Evolutionary conservation across 2,888 invertebrate genomes (phyloP).

Genomic region (Microctonus aethiopoides): DNA sequence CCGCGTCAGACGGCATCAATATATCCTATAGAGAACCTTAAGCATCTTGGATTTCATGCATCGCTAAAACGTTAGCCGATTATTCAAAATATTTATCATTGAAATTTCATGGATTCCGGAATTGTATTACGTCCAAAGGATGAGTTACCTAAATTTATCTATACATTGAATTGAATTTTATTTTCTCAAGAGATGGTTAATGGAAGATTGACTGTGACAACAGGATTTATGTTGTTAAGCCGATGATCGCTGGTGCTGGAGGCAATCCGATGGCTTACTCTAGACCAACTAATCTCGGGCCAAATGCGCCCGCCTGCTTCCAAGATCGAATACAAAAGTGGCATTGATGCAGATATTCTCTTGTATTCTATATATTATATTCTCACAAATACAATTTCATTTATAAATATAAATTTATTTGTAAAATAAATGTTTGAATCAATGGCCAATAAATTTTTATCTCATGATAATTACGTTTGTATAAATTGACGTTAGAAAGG

Average conservation of each 20-base stretch:
- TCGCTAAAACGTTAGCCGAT: not conserved
- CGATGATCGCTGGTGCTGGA: slow-evolving; percentile 29
- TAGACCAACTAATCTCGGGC: slow-evolving; percentile 20
- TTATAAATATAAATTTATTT: not conserved
- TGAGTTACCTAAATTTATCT: not conserved
- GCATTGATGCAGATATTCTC: not conserved
- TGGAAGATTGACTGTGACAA: slow-evolving; percentile 32
- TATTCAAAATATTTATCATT: not conserved
- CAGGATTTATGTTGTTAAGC: slow-evolving; percentile 31
- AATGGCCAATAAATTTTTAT: not conserved
- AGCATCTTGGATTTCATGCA: not conserved
- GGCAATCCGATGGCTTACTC: slow-evolving; percentile 28
- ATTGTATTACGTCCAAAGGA: not conserved
- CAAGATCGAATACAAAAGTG: slow-evolving; percentile 18
- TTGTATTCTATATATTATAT: not conserved
- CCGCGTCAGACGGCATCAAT: not conserved
- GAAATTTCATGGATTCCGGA: not conserved
- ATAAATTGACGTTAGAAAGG: not conserved
- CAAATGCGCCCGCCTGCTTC: slow-evolving; percentile 15
- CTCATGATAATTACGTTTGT: no score
- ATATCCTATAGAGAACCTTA: not conserved
- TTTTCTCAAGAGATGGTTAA: not conserved
- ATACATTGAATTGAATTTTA: not conserved
- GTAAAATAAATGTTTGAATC: no score
- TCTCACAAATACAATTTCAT: not conserved